Evolutionary conservation across 2,797 vertebrate genomes (phyloP), one percentile per base, ranked within the genome.

Genomic region (Rhabdophis nuchalis): DNA sequence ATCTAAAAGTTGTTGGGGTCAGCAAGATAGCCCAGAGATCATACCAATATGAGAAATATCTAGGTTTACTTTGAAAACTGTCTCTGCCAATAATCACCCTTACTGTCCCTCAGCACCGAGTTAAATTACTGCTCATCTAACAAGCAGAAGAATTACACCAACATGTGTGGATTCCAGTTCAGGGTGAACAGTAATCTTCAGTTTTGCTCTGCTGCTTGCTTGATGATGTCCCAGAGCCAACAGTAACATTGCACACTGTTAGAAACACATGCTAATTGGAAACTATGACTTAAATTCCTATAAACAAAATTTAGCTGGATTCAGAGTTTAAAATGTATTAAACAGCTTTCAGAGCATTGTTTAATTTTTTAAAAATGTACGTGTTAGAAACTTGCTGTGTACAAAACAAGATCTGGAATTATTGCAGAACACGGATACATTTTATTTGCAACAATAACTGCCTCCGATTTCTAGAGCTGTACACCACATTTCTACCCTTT

Each of bases 391-490:
- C 32, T 87, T 77, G 53, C 12, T 87, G 85, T 86, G 20, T 8
- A 41, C 16, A 86, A 32, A 50, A 23, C 10, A 82, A 23, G 25
- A 60, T 25, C 64, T 58, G 29, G 27, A 88, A 41, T 50, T 50
- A 14, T 13, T 91, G 50, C 5, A 86, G 82, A 86, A 61, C 57
- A 53, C 23, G 18, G 27, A 46, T 13, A 14, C n/a, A 41, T 36
- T 64, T 53, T 46, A 32, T 53, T 87, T 87, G 9, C n/a, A 50
- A 27, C 41, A 52, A 58, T 4, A 53, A 52, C 0, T 41, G 29
- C 7, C 18, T 16, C 12, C 5, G 6, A 54, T 36, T 14, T 14
- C 12, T 53, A 86, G 20, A 27, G n/a, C 0, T 9, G 0, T 13
- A 93, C 3, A 11, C 4, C 0, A 10, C 88, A 88, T 36, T 4